phyloP scores from a whole-genome alignment of 1,140 invertebrate species.

The Drosophila persimilis region DNA sequence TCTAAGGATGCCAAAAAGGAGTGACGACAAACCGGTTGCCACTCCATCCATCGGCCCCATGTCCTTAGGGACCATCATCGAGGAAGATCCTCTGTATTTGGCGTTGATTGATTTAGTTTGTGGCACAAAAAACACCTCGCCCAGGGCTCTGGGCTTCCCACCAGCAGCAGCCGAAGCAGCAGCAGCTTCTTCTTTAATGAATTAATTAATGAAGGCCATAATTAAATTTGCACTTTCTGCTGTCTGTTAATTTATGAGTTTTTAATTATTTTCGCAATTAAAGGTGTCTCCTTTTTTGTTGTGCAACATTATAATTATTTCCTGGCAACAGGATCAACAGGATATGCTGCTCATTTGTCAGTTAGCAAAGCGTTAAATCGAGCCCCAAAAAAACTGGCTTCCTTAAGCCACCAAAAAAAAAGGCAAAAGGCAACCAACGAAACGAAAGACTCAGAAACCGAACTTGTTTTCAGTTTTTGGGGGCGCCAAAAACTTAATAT shows the following conservation, averaged over 20 bases:
- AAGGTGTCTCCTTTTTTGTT: constrained; percentile 37
- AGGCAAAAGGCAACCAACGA: neutral
- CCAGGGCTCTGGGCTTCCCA: neutral
- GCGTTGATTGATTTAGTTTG: constrained; percentile 79
- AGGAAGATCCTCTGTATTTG: constrained; percentile 55
- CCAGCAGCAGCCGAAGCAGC: no score
- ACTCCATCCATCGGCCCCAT: constrained; percentile 13
- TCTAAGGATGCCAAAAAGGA: constrained; percentile 66
- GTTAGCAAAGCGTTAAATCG: constrained; percentile 59
- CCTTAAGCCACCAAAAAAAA: constrained; percentile 20
- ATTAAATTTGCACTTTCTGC: constrained; percentile 75
- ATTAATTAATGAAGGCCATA: constrained; percentile 75
- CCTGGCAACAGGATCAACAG: constrained; percentile 73
- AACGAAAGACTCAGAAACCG: constrained; percentile 72
- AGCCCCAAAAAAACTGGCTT: constrained; percentile 43
- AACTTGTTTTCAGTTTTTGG: constrained; percentile 68
- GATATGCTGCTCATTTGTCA: constrained; percentile 80
- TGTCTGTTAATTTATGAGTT: constrained; percentile 71
- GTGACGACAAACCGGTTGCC: constrained; percentile 58
- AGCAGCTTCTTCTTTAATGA: constrained; percentile 52
- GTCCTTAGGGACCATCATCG: constrained; percentile 62
- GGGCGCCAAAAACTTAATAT: constrained; percentile 47
- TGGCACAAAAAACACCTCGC: constrained; percentile 28
- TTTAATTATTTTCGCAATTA: constrained; percentile 80
- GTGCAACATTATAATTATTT: constrained; percentile 65